Conservation (phyloP, 64 coral and sea anemone genomes). For the Catalaphyllia jardinei region DNA sequence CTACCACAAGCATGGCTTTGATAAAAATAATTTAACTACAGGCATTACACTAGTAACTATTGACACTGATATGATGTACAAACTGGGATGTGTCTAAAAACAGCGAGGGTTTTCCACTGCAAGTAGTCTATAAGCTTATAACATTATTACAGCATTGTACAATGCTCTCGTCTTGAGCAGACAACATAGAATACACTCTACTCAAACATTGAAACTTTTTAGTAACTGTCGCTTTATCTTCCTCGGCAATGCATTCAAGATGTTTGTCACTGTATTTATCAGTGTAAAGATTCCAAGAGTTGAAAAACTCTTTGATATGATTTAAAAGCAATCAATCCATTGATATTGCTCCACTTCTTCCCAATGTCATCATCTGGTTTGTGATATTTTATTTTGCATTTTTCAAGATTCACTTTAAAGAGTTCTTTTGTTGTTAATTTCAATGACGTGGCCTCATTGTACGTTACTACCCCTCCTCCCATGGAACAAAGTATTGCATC, state of each 20-base stretch:
- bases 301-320: conserved; percentile 33
- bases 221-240: conserved; percentile 68
- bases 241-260: conserved; percentile 59
- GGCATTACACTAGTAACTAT: no score
- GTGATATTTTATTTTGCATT: conserved; percentile 55
- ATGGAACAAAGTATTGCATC: conserved; percentile 74
- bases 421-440: conserved; percentile 18
- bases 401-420: conserved; percentile 34
- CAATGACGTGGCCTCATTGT: conserved; percentile 36
- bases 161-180: conserved; percentile 72
- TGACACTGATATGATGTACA: no score
- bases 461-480: conserved; percentile 68
- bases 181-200: conserved; percentile 75
- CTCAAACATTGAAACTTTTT: conserved; percentile 88
- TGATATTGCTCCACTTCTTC: conserved; percentile 76
- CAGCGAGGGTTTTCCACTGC: no score
- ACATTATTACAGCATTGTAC: conserved; percentile 53
- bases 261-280: not conserved
- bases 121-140: no score
- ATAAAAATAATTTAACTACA: no score
- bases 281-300: conserved; percentile 26
- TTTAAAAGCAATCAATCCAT: conserved; percentile 75
- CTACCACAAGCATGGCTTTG: no score
- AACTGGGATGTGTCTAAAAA: no score
- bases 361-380: conserved; percentile 53